These are phyloP conservation scores for Drosophila micromelanica DNA, from an alignment of 1,140 invertebrate species.

Conservation along the genomic window DNA sequence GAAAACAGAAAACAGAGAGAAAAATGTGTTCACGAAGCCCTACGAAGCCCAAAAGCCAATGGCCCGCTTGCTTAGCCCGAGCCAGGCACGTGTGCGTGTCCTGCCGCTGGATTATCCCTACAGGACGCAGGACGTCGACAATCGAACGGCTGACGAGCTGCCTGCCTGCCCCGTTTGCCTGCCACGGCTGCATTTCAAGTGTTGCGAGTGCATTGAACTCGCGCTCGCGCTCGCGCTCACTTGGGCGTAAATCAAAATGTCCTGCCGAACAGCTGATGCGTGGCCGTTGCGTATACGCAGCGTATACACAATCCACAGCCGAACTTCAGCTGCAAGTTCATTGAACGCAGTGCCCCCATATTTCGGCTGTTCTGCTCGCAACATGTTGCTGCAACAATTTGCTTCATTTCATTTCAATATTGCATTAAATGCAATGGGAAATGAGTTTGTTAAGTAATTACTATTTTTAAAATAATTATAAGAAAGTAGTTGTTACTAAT, in stretches of 20 bases:
- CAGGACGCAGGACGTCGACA: constrained; percentile 25
- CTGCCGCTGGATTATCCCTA: constrained; percentile 53
- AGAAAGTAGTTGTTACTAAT: too few species aligned
- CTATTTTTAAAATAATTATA: too few species aligned
- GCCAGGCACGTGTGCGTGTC: constrained; percentile 72
- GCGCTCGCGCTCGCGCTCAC: constrained; percentile 31
- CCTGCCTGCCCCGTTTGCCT: constrained; percentile 12
- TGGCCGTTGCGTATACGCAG: constrained; percentile 70
- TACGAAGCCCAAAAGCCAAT: constrained; percentile 54
- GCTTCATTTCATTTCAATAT: background rate
- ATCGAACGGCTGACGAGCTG: constrained; percentile 9
- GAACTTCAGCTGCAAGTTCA: constrained; percentile 44
- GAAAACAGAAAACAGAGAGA: constrained; percentile 43
- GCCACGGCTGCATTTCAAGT: constrained; percentile 4
- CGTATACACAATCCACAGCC: constrained; percentile 17
- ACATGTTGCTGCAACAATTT: constrained; percentile 16
- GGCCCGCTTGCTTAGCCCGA: constrained; percentile 49
- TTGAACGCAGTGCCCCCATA: constrained; percentile 53
- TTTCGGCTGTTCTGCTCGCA: constrained; percentile 5
- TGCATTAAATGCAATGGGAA: too few species aligned
- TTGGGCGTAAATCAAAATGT: constrained; percentile 71
- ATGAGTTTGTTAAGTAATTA: too few species aligned
- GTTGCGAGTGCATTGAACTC: constrained; percentile 63
- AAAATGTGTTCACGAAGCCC: constrained; percentile 38
- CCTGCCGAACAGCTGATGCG: constrained; percentile 60